Evolutionary conservation across 2,888 invertebrate species (phyloP).

Genomic region (Bibio marci): DNA sequence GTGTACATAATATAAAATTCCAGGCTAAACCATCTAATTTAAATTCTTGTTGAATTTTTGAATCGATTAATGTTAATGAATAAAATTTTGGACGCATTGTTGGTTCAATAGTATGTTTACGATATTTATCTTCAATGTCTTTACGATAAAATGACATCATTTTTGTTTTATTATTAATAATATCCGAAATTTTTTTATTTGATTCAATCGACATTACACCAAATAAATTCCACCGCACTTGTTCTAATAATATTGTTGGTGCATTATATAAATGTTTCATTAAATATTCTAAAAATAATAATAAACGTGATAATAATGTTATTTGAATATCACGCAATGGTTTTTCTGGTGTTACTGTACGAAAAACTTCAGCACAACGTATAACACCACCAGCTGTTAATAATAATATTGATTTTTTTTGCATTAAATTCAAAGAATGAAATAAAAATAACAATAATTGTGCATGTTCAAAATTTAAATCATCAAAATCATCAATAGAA

Average conservation of each 20-base stretch:
- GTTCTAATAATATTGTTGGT: slow-evolving; percentile 67
- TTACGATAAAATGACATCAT: slow-evolving; percentile 50
- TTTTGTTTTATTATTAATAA: slow-evolving; percentile 34
- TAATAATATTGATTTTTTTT: slow-evolving; percentile 84
- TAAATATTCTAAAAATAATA: slow-evolving; percentile 81
- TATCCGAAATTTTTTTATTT: slow-evolving; percentile 33
- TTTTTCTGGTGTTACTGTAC: slow-evolving; percentile 25
- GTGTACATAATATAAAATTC: slow-evolving; percentile 84
- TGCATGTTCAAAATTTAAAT: slow-evolving; percentile 90
- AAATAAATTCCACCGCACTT: slow-evolving; percentile 74
- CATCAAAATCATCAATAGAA: slow-evolving; percentile 30
- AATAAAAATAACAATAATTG: slow-evolving; percentile 85
- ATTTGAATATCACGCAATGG: slow-evolving; percentile 43
- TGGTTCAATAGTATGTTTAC: slow-evolving; percentile 34
- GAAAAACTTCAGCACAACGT: slow-evolving; percentile 45
- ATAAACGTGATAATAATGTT: slow-evolving; percentile 62
- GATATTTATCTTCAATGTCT: slow-evolving; percentile 59
- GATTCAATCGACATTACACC: slow-evolving; percentile 40
- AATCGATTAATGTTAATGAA: slow-evolving; percentile 62
- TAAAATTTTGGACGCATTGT: slow-evolving; percentile 67
- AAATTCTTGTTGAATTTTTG: slow-evolving; percentile 52
- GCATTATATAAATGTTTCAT: slow-evolving; percentile 93
- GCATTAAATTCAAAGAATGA: slow-evolving; percentile 88
- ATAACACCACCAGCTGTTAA: slow-evolving; percentile 61
- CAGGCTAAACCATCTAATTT: slow-evolving; percentile 85